Base-by-base conservation (phyloP, 2,888 invertebrate species). In the Tipula lateralis region DNA sequence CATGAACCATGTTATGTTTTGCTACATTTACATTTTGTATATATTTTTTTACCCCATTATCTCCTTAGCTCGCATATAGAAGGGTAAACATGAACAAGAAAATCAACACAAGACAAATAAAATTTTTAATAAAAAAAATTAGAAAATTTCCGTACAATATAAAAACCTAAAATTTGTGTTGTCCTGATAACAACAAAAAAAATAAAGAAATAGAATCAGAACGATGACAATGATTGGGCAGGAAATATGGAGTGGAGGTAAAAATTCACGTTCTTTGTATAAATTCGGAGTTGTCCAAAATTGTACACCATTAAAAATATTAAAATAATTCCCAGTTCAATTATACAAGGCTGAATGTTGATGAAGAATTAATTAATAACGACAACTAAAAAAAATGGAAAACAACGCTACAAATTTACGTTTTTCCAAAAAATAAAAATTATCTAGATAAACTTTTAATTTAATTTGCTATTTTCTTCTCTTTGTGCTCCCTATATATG, bases 261-360 rank as follows among this genome's bases (percentile, higher is more conserved):
- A 16, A 50, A 16, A 50, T 50, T 50, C 16, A 50, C 16, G 44
- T 50, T 5, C 5, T 16, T 16, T 50, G 44, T 50, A 50, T 16
- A 50, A 66, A 66, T 66, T 66, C 66, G 24, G 66, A 2, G 24
- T 66, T 24, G 66, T 24, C 66, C 66, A 66, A 66, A 66, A 66
- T 66, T 24, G 19, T 4, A 66, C 24, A 66, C 66, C 66, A 66
- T 66, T 66, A 66, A 66, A 66, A 66, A 24, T 66, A 66, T 66
- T 66, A 66, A 66, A 66, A 66, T 66, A 24, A 66, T 66, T 66
- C 66, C 66, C 66, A 24, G 66, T 66, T 24, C 66, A 66, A 66
- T 66, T 66, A n/a, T n/a, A 66, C 66, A 66, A 24, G 66, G 66
- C 66, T 66, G 66, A 66, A 66, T 66, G 66, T 66, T 66, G 66